Base-by-base conservation (phyloP, 2,888 invertebrate species). In the Drosophila niveifrons region DNA sequence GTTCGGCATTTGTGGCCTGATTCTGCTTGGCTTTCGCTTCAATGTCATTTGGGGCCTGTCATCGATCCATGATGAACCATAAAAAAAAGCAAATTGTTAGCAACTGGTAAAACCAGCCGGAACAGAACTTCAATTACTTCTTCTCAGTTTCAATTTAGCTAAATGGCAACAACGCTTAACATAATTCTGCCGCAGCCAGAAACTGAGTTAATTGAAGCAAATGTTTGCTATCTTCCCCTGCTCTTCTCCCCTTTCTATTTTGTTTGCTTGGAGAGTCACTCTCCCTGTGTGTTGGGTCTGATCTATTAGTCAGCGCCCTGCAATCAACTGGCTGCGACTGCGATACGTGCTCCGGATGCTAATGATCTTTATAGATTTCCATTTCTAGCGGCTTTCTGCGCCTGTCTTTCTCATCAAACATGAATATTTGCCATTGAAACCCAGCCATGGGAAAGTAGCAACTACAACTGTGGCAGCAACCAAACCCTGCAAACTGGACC, bases 21-120 rank as follows among this genome's bases (percentile, higher is more conserved):
- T 81, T 80, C 79, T 23, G 23, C n/a, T 55, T 68, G 41, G 88
- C 82, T 82, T 84, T 84, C 83, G 83, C 89, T 88, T 82, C 87
- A 88, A 86, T 88, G 89, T 82, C 89, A 86, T 73, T 80, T 72
- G 64, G 76, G 64, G 76, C 63, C 77, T 84, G 75, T 87, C 88
- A 85, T 87, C 88, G 82, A 89, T 81, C 53, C 53, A 36, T 53
- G 62, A 52, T 77, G 77, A 66, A 73, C 65, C 64, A 67, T 64
- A 67, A 61, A 74, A 64, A 70, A 62, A 66, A n/a, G n/a, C n/a
- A n/a, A 63, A 56, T 34, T 44, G 53, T 34, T 15, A 3, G 4
- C 18, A 86, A 88, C 86, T 53, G 85, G 85, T 74, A 31, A 53
- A 84, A 87, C 73, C 78, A 73, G 82, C 64, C 75, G 56, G 13